These are phyloP conservation scores for Dendrolimus pini DNA, from an alignment of 2,888 invertebrate genomes.

Conservation along the genomic window DNA sequence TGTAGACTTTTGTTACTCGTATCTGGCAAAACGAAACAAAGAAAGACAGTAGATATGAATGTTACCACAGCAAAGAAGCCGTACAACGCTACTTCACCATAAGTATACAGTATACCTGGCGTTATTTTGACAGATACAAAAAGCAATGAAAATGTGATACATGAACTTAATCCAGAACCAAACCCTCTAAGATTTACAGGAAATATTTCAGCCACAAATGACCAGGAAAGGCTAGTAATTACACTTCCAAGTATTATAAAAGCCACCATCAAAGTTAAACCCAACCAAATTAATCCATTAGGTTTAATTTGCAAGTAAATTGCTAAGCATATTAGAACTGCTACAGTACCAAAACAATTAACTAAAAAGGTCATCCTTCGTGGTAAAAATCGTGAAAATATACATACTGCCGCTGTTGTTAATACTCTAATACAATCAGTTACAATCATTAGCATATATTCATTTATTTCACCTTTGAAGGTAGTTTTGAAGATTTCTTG, in stretches of 20 bases:
- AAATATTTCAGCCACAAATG: conserved; percentile 42
- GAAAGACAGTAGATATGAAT: conserved; percentile 19
- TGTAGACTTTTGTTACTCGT: conserved; percentile 79
- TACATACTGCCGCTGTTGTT: conserved; percentile 19
- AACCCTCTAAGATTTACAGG: conserved; percentile 38
- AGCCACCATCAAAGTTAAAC: conserved; percentile 25
- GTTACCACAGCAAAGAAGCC: conserved; percentile 27
- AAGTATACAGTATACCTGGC: conserved; percentile 26
- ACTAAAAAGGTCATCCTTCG: conserved; percentile 28
- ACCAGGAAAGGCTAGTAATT: conserved; percentile 33
- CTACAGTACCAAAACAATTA: conserved; percentile 21
- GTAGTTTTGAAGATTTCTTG: conserved; percentile 33
- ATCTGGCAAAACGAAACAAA: conserved; percentile 39
- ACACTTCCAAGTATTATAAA: conserved; percentile 30
- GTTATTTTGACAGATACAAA: conserved; percentile 38
- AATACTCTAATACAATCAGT: conserved; percentile 32
- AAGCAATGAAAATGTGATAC: conserved; percentile 30
- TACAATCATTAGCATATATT: conserved; percentile 33
- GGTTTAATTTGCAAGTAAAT: conserved; percentile 26
- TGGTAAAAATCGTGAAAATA: conserved; percentile 28
- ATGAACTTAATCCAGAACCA: conserved; percentile 36
- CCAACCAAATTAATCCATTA: conserved; percentile 25
- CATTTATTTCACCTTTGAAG: conserved; percentile 30
- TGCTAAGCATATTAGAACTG: conserved; percentile 23
- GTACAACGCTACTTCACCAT: conserved; percentile 33